phyloP scores from a whole-genome alignment of 2,888 invertebrate species.

The Cinara cedri region DNA sequence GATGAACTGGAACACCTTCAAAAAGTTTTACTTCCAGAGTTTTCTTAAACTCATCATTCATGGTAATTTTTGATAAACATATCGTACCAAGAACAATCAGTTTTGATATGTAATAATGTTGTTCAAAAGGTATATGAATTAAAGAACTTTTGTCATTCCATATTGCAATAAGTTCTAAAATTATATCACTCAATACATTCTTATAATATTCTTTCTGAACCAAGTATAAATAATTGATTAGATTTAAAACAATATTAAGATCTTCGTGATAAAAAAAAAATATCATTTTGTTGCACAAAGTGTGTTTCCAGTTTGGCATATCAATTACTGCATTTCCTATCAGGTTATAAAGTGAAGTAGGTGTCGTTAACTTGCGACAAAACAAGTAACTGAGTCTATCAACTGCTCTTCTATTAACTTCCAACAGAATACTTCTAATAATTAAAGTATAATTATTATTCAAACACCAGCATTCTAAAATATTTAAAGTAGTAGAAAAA shows the following conservation, averaged over 20 bases:
- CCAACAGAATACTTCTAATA: conserved; percentile 66
- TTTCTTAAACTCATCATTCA: conserved; percentile 60
- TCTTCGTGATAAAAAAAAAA: conserved; percentile 66
- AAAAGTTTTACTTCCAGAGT: conserved; percentile 53
- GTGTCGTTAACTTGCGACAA: conserved; percentile 65
- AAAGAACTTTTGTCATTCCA: conserved; percentile 74
- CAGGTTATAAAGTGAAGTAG: conserved; percentile 64
- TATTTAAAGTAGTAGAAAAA: conserved; percentile 62
- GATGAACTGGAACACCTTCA: conserved; percentile 64
- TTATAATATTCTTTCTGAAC: conserved; percentile 62
- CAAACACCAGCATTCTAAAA: conserved; percentile 67
- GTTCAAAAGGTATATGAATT: conserved; percentile 70
- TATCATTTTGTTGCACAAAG: conserved; percentile 70
- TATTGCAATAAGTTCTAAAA: conserved; percentile 68
- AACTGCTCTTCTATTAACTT: conserved; percentile 69
- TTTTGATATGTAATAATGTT: conserved; percentile 75
- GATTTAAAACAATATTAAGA: conserved; percentile 67
- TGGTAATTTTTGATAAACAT: conserved; percentile 60
- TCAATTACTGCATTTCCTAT: conserved; percentile 66
- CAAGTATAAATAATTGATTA: conserved; percentile 70
- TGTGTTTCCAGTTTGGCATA: conserved; percentile 72
- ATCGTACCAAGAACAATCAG: conserved; percentile 68
- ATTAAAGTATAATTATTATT: conserved; percentile 60
- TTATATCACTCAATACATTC: conserved; percentile 63
- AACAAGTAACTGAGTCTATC: conserved; percentile 68